Evolutionary conservation across 2,113 vertebrate species (phyloP).

Genomic region (Apaloderma vittatum): DNA sequence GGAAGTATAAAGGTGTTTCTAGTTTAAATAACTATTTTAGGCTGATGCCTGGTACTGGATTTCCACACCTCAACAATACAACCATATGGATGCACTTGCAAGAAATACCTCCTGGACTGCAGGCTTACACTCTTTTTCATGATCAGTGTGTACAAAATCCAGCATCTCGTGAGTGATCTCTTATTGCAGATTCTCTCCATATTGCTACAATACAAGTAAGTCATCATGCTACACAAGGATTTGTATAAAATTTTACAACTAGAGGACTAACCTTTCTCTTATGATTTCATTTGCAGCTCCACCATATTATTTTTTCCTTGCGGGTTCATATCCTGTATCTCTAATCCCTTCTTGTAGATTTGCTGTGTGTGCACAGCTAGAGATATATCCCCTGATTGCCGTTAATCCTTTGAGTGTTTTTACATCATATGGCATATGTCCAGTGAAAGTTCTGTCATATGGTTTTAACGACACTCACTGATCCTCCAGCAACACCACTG

Average conservation of each 20-base stretch:
- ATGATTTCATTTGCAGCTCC: not conserved
- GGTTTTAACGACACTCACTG: not conserved
- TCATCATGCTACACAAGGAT: not conserved
- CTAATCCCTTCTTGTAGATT: conserved; percentile 35
- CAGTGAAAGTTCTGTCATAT: conserved; percentile 2
- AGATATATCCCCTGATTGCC: conserved; percentile 19
- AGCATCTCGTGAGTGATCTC: not conserved
- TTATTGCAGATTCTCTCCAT: not conserved
- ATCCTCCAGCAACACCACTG: not conserved
- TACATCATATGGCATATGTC: conserved; percentile 17
- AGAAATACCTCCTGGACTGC: not conserved
- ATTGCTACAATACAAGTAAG: not conserved
- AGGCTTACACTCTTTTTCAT: not conserved
- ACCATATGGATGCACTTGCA: not conserved
- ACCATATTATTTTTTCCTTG: not conserved
- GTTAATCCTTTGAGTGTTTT: conserved; percentile 59
- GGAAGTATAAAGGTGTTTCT: not conserved
- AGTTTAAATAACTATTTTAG: not conserved
- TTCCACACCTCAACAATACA: not conserved
- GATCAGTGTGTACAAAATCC: not conserved
- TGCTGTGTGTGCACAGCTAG: not conserved
- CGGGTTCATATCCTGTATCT: not conserved
- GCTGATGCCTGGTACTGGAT: not conserved
- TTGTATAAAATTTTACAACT: not conserved
- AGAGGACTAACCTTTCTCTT: not conserved